Evolutionary conservation across 2,888 invertebrate species (phyloP).

Genomic region (Ecdyonurus torrentis): DNA sequence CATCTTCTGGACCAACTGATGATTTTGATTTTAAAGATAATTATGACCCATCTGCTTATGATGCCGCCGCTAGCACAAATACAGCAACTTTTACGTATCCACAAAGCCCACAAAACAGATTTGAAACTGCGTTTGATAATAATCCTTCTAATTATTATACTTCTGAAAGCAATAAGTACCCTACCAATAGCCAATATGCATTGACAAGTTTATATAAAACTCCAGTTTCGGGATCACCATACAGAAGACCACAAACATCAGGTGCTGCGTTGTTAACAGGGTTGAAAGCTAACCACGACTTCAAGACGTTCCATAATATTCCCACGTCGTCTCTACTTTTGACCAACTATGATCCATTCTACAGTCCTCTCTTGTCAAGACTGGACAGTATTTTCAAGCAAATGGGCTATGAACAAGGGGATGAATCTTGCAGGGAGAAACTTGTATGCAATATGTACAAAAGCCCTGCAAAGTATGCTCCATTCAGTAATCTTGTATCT

Average conservation of each 20-base stretch:
- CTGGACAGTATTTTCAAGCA: slow-evolving; percentile 25
- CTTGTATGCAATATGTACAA: slow-evolving; percentile 73
- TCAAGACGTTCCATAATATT: slow-evolving; percentile 64
- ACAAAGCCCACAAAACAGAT: slow-evolving; percentile 7
- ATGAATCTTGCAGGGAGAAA: slow-evolving; percentile 55
- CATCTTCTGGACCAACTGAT: slow-evolving; percentile 34
- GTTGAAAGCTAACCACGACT: background rate
- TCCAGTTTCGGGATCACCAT: background rate
- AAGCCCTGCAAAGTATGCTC: slow-evolving; percentile 63
- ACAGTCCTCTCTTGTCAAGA: slow-evolving; percentile 59
- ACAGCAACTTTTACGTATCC: background rate
- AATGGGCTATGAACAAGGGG: slow-evolving; percentile 33
- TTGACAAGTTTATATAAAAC: background rate
- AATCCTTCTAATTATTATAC: background rate
- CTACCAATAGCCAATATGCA: no score
- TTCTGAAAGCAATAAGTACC: background rate
- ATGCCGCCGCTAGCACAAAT: background rate
- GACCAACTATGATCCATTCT: slow-evolving; percentile 79
- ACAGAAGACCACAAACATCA: background rate
- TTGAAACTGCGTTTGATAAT: background rate
- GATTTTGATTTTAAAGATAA: slow-evolving; percentile 55
- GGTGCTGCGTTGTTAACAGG: background rate
- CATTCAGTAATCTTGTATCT: slow-evolving; percentile 73
- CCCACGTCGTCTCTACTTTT: slow-evolving; percentile 65
- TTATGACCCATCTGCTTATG: slow-evolving; percentile 5